Conservation (phyloP, 2,113 vertebrate genomes). For the Periophthalmus modestus region DNA sequence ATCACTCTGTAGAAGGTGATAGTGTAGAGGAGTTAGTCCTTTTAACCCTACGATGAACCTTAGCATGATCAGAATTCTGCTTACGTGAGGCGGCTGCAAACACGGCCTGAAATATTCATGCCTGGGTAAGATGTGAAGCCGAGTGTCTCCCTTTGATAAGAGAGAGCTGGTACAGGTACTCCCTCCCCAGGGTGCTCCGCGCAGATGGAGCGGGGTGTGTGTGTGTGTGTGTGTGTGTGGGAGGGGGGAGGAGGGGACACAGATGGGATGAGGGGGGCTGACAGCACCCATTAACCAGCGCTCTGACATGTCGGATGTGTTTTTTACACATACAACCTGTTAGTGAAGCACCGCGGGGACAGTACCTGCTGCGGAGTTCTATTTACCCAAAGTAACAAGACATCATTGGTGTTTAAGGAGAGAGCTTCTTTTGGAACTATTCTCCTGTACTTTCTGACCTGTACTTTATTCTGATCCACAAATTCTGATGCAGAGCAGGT, state of each 20-base stretch:
- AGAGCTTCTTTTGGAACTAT: not conserved
- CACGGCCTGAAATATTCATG: slow-evolving; percentile 4
- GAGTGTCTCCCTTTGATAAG: slow-evolving; percentile 41
- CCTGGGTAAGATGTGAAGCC: slow-evolving; percentile 8
- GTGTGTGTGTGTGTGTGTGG: not conserved
- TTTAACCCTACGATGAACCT: slow-evolving; percentile 10
- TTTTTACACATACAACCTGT: slow-evolving; percentile 3
- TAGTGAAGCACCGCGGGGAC: not conserved
- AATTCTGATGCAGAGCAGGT: too few relatives aligned
- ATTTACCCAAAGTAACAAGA: not conserved
- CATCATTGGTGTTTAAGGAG: not conserved
- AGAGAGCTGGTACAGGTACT: slow-evolving; percentile 38
- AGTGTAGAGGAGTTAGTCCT: not conserved
- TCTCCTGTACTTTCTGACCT: not conserved
- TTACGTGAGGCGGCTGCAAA: slow-evolving; percentile 7
- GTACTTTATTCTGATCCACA: too few relatives aligned
- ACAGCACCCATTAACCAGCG: slow-evolving; percentile 32
- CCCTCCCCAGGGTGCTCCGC: slow-evolving; percentile 3
- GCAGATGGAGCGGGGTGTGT: slow-evolving; percentile 14
- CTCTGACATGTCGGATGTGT: slow-evolving; percentile 16
- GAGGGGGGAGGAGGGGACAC: slow-evolving; percentile 12
- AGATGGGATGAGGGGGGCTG: slow-evolving; percentile 34
- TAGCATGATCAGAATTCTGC: not conserved
- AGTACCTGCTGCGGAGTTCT: not conserved
- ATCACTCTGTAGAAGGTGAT: not conserved